phyloP scores from a whole-genome alignment of 2,797 vertebrate genomes.

The Acrocephalus scirpaceus region DNA sequence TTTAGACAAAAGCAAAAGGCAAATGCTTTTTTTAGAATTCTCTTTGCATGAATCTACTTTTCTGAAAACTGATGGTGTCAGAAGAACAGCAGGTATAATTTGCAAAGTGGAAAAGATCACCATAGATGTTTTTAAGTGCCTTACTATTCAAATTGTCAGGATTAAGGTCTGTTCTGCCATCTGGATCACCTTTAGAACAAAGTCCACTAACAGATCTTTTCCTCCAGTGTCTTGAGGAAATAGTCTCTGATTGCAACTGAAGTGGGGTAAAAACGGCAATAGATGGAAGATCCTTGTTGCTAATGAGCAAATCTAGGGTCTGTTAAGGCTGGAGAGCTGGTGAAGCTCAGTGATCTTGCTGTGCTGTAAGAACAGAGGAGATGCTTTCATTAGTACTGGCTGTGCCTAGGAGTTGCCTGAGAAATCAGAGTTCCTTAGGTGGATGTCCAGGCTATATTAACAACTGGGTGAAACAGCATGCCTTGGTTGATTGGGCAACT shows the following conservation, averaged over 20 bases:
- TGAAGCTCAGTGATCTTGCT: neutral
- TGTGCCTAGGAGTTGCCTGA: neutral
- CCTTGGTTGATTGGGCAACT: neutral
- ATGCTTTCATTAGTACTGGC: neutral
- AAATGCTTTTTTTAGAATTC: neutral
- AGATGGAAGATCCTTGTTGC: neutral
- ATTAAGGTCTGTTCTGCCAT: neutral
- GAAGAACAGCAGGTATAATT: neutral
- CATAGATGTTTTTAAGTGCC: neutral
- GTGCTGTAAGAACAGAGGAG: neutral
- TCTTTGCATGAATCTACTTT: neutral
- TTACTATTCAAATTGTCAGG: neutral
- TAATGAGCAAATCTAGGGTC: neutral
- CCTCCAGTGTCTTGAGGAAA: neutral
- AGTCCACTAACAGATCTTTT: neutral
- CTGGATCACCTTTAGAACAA: neutral
- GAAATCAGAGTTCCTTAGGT: neutral
- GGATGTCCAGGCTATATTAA: neutral
- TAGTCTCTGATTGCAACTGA: neutral
- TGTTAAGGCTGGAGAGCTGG: neutral
- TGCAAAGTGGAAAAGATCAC: neutral
- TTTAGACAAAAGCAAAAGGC: neutral
- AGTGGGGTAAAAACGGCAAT: neutral
- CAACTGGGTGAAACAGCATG: neutral
- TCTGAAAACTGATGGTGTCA: neutral